Evolutionary conservation across 2,113 vertebrate genomes (phyloP).

Genomic region (Phyllopteryx taeniolatus): DNA sequence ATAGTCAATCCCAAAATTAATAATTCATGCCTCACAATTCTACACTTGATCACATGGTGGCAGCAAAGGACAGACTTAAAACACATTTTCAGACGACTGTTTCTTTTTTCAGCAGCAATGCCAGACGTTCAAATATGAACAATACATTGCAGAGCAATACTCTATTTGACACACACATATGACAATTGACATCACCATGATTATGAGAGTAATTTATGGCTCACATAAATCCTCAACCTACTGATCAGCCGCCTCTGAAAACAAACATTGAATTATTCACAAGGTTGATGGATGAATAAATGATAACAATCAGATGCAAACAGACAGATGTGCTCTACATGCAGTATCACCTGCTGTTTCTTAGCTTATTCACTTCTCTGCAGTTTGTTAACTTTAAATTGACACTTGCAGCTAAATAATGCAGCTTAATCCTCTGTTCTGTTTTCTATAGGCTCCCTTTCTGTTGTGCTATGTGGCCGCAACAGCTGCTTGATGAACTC

Average conservation of each 20-base stretch:
- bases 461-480: not conserved
- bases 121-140: not conserved
- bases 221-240: not conserved
- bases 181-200: not conserved
- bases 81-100: not conserved
- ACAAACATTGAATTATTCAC: conserved; percentile 28
- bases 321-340: conserved; percentile 19
- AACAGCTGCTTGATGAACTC: not conserved
- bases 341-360: conserved; percentile 9
- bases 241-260: not conserved
- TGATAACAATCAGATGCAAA: conserved; percentile 10
- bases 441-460: conserved; percentile 9
- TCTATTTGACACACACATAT: not conserved
- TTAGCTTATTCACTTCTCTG: conserved; percentile 5
- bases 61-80: not conserved
- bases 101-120: not conserved
- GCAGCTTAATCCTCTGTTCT: conserved; percentile 17
- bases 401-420: conserved; percentile 15
- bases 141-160: not conserved
- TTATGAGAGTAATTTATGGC: not conserved
- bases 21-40: not conserved
- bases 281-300: conserved; percentile 38
- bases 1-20: no score
- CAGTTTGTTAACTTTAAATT: conserved; percentile 31
- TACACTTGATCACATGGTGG: not conserved